phyloP scores from a whole-genome alignment of 2,888 invertebrate species.

The Latheticus oryzae region DNA sequence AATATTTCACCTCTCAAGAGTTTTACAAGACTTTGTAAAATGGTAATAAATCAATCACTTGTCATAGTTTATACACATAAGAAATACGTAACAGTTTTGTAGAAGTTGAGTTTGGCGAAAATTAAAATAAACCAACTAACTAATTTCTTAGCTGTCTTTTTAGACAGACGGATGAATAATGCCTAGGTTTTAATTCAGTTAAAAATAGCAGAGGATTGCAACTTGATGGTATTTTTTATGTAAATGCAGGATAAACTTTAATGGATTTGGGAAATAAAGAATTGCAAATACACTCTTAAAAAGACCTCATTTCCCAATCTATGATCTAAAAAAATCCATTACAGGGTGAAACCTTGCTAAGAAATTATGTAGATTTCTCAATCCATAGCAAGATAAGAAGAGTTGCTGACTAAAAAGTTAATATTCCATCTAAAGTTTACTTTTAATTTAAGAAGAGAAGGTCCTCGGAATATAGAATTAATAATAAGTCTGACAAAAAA shows the following conservation, averaged over 20 bases:
- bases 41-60: conserved; percentile 53
- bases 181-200: conserved; percentile 6
- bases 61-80: conserved; percentile 47
- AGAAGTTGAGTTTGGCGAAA: conserved; percentile 29
- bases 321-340: conserved; percentile 40
- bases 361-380: conserved; percentile 41
- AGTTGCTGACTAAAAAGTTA: conserved; percentile 36
- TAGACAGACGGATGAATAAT: conserved; percentile 21
- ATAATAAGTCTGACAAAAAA: conserved; percentile 36
- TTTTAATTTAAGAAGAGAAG: conserved; percentile 42
- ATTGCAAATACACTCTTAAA: conserved; percentile 13
- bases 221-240: conserved; percentile 18
- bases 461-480: conserved; percentile 37
- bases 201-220: not conserved
- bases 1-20: conserved; percentile 38
- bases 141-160: conserved; percentile 27
- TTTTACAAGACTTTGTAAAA: conserved; percentile 43
- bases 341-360: conserved; percentile 28
- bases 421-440: conserved; percentile 44
- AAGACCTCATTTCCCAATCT: conserved; percentile 17
- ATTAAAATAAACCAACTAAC: conserved; percentile 37
- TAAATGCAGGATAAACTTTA: conserved; percentile 24
- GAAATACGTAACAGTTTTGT: conserved; percentile 35
- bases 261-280: conserved; percentile 17
- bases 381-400: conserved; percentile 34